Evolutionary conservation across 2,888 invertebrate genomes (phyloP), one percentile per base, ranked within the genome.

Genomic region (Drosophila formosana): DNA sequence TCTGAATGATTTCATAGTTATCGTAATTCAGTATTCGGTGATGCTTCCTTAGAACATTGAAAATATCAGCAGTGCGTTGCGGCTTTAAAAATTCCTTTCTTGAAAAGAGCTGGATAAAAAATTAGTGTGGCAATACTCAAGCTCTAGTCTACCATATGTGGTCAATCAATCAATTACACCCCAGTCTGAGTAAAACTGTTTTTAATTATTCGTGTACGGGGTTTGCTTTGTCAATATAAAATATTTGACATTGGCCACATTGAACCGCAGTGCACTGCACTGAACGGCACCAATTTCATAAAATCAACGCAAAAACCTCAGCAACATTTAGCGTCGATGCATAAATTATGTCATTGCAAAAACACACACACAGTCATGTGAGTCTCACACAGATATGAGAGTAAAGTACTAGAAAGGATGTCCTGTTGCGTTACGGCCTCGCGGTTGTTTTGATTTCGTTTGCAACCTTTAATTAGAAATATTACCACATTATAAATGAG

Each of bases 391-490:
- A 30, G n/a, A 43, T 34, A 34, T 61, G 28, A 4, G 18, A 25
- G 32, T 34, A 45, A 26, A 55, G 46, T 26, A 39, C 34, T 28
- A 78, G 64, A 66, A 52, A 43, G 50, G 46, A 11, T 57, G 69
- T 79, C 82, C 82, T 57, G 80, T 65, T 75, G 80, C 60, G 71
- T 63, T 65, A 68, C 68, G 25, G 80, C 58, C 72, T 68, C 66
- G 83, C 81, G 89, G 83, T 86, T 86, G 83, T 86, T 83, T 88
- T 88, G 89, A 88, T 88, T 88, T 80, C 83, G 83, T 88, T 83
- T 86, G 81, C 69, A 86, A 89, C 89, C 82, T 87, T 84, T 89
- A 84, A 89, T 84, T 84, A 89, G 88, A 84, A 89, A 84, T 84
- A 81, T 87, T 84, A 88, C 88, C 85, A 78, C 89, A 83, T 75